Evolutionary conservation across 1,140 invertebrate species (phyloP), one percentile per base, ranked within the genome.

Genomic region (Popillia japonica): DNA sequence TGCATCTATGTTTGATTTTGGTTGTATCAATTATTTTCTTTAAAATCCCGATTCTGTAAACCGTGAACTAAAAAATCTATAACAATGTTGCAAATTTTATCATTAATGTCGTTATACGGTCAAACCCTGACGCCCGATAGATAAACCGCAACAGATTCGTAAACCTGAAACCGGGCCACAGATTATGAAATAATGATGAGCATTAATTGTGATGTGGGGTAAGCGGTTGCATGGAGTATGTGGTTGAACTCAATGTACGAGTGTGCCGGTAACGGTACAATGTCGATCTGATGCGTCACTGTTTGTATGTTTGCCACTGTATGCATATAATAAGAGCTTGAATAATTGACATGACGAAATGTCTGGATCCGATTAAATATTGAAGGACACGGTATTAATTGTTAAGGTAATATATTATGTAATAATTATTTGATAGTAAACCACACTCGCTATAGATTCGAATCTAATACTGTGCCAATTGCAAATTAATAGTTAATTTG

Each of bases 401-500:
- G 61, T 68, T 68, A 34, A 68, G 22, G 61, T 68, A 68, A 68
- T 68, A 27, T 68, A 68, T 68, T 68, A 68, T 68, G 61, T 68
- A 34, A 68, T 68, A 68, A 68, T 68, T 22, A 68, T 68, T 68
- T 68, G 61, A 68, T 68, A 68, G 20, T 3, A 68, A 68, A 68
- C 61, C 61, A 14, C 61, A 68, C 61, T 14, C 61, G 61, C 27
- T 7, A 68, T 68, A 68, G 61, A 68, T 34, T 68, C 61, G 27
- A 68, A 68, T 68, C 61, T 68, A 68, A 68, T 68, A 68, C 61
- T 68, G 61, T 68, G 61, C 61, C 61, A 68, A 68, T 68, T 68
- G 61, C 61, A 68, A 68, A 68, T 68, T 68, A 68, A 68, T 68
- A 68, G 61, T 68, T 68, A 68, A 68, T 68, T 68, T 68, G 61